Percentiles rank a stretch among this genome's conserved stretches.
phyloP scores from a whole-genome alignment of 2,888 invertebrate genomes.

The Sesia bembeciformis region DNA sequence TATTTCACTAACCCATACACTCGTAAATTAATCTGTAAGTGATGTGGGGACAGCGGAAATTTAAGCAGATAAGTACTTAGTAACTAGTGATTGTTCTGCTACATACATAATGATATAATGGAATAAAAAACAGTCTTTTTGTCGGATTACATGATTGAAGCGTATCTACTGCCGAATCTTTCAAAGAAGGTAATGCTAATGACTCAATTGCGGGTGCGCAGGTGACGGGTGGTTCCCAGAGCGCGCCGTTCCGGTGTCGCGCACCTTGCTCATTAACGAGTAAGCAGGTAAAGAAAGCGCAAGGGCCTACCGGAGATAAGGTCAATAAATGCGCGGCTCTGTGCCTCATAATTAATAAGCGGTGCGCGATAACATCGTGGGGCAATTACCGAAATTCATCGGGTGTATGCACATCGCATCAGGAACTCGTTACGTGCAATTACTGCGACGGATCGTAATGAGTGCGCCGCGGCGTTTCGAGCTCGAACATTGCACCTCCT shows the following conservation, averaged over 20 bases:
- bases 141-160: conserved; percentile 12
- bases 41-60: too few relatives aligned
- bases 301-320: conserved; percentile 65
- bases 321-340: conserved; percentile 63
- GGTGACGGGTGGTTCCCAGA: conserved; percentile 1
- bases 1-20: too few relatives aligned
- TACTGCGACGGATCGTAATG: conserved; percentile 31
- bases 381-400: conserved; percentile 54
- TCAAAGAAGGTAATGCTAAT: conserved; percentile 18
- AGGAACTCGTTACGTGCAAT: conserved; percentile 38
- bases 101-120: too few relatives aligned
- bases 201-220: conserved; percentile 16
- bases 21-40: too few relatives aligned
- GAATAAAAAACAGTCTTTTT: conserved; percentile 1
- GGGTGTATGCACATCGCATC: conserved; percentile 27
- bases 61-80: too few relatives aligned
- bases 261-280: conserved; percentile 49
- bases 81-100: too few relatives aligned
- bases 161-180: conserved; percentile 10
- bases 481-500: background rate
- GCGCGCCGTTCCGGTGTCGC: conserved; percentile 41
- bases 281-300: conserved; percentile 44
- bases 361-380: conserved; percentile 41
- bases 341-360: conserved; percentile 61
- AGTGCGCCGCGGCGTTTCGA: conserved; percentile 8